These are phyloP conservation scores for Nomada lathburiana DNA, from an alignment of 2,888 invertebrate genomes.

Conservation along the genomic window DNA sequence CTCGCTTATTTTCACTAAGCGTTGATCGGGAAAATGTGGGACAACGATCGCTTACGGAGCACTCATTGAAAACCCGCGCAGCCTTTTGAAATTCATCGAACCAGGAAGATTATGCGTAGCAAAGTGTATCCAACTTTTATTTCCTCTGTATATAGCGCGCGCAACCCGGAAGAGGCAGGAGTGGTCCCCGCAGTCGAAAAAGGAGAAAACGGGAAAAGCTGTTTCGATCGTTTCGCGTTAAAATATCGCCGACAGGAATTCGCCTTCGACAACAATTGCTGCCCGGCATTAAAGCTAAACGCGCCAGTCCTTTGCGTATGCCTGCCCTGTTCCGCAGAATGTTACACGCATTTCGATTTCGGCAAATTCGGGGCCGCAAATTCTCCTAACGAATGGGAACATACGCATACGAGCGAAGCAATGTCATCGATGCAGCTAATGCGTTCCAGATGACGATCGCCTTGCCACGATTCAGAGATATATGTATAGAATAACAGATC, in stretches of 20 bases:
- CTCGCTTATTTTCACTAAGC: slow-evolving; percentile 74
- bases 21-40: slow-evolving; percentile 74
- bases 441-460: slow-evolving; percentile 40
- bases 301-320: slow-evolving; percentile 7
- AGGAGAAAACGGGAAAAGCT: slow-evolving; percentile 12
- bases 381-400: neutral
- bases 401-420: neutral
- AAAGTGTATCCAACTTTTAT: neutral
- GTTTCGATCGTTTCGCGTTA: neutral
- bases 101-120: neutral
- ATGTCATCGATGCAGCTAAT: slow-evolving; percentile 18
- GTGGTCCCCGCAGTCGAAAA: neutral
- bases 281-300: neutral
- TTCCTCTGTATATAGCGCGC: neutral
- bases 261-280: slow-evolving; percentile 3
- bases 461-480: neutral
- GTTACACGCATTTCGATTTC: slow-evolving; percentile 15
- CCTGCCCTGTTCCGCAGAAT: slow-evolving; percentile 1
- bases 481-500: slow-evolving; percentile 37
- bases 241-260: neutral
- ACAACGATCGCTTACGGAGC: slow-evolving; percentile 47
- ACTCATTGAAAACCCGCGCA: neutral
- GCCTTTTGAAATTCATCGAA: too few relatives aligned
- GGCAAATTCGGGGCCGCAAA: slow-evolving; percentile 40
- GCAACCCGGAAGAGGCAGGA: neutral